Evolutionary conservation across 2,888 invertebrate species (phyloP).

Genomic region (Drosophila anomalata): DNA sequence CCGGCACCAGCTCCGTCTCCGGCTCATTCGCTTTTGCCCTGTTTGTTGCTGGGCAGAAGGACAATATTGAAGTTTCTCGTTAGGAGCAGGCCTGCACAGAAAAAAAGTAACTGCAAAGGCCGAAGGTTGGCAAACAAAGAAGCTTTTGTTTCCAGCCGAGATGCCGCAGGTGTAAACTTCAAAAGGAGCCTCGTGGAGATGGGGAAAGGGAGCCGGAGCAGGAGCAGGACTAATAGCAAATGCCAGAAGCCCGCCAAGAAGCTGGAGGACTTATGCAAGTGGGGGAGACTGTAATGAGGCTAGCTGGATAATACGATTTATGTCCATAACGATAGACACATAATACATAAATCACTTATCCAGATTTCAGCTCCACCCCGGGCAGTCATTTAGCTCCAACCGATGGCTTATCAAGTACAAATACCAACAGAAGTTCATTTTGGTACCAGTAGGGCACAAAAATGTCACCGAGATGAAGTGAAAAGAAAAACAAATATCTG

Average conservation of each 20-base stretch:
- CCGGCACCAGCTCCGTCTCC: constrained; percentile 13
- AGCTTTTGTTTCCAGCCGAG: constrained; percentile 57
- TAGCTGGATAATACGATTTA: constrained; percentile 55
- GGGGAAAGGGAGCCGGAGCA: background rate
- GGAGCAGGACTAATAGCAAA: background rate
- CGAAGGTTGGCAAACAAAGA: constrained; percentile 69
- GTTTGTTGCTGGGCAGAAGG: constrained; percentile 63
- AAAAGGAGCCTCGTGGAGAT: constrained; percentile 46
- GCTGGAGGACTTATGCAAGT: background rate
- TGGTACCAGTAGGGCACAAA: constrained; percentile 1
- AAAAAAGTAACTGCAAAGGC: constrained; percentile 33
- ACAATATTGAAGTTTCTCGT: constrained; percentile 76
- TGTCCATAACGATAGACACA: constrained; percentile 48
- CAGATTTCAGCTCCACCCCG: constrained; percentile 21
- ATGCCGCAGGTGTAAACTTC: constrained; percentile 64
- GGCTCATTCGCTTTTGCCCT: constrained; percentile 28
- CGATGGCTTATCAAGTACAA: constrained; percentile 33
- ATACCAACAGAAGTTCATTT: constrained; percentile 19
- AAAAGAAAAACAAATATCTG: constrained; percentile 50
- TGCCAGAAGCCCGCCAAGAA: background rate
- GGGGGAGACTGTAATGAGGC: constrained; percentile 44
- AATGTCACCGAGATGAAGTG: constrained; percentile 24
- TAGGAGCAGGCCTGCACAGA: constrained; percentile 44
- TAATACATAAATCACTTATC: constrained; percentile 58
- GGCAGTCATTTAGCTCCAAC: constrained; percentile 32